phyloP scores from a whole-genome alignment of 1,140 invertebrate genomes.

The Apis florea region DNA sequence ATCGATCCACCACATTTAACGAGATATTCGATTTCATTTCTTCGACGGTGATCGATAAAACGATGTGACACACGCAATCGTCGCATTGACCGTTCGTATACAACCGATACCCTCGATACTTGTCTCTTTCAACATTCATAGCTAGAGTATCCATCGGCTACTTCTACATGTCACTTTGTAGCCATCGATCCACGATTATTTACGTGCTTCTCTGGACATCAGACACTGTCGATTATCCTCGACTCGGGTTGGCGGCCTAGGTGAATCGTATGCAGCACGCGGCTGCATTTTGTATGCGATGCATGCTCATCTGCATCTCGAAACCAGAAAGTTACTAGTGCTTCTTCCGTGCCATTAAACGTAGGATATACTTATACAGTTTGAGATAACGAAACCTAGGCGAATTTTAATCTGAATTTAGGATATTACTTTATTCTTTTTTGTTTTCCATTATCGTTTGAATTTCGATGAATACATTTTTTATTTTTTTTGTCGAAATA shows the following conservation, averaged over 20 bases:
- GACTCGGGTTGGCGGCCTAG: background rate
- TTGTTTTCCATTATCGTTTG: too few relatives aligned
- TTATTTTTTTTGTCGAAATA: too few relatives aligned
- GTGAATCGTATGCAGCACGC: background rate
- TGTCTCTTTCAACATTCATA: conserved; percentile 48
- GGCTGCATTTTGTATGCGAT: conserved; percentile 3
- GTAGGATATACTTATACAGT: background rate
- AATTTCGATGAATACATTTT: too few relatives aligned
- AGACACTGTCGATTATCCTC: conserved; percentile 41
- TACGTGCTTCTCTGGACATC: conserved; percentile 43
- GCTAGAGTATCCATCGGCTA: conserved; percentile 7
- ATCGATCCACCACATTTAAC: background rate
- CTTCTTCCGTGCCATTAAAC: background rate
- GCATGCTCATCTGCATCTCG: background rate
- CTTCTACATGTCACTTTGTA: conserved; percentile 35
- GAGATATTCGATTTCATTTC: conserved; percentile 42
- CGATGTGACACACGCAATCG: conserved; percentile 25
- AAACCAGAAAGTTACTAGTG: background rate
- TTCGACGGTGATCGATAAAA: conserved; percentile 9
- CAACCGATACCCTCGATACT: conserved; percentile 20
- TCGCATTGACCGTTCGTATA: background rate
- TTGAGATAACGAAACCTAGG: background rate
- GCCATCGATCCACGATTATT: conserved; percentile 52
- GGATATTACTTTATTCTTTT: too few relatives aligned
- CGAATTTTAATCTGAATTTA: background rate